A percentile compares a stretch with the other conserved stretches of the same genome.
Conservation (phyloP, 2,797 vertebrate species). For the Danio albolineatus region DNA sequence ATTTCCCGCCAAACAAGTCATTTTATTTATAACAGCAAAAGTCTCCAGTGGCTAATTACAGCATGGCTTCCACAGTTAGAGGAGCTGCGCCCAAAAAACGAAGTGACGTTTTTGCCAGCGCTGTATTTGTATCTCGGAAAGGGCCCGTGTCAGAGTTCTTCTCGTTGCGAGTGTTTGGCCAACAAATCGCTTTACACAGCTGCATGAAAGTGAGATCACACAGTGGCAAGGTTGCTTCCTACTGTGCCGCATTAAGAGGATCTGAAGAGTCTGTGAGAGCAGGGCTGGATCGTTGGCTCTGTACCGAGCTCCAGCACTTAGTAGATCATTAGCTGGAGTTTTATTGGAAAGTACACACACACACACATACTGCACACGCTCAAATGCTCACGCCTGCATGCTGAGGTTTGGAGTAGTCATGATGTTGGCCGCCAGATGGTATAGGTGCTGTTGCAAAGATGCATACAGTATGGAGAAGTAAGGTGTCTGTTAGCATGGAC, state of each 20-base stretch:
- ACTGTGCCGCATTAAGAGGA: constrained; percentile 70
- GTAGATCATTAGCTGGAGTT: constrained; percentile 55
- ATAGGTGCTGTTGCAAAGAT: background rate
- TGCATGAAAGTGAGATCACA: constrained; percentile 75
- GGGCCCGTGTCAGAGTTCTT: constrained; percentile 62
- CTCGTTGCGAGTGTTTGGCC: constrained; percentile 69
- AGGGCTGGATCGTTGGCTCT: constrained; percentile 61
- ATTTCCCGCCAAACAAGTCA: constrained; percentile 72
- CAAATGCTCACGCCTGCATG: constrained; percentile 22
- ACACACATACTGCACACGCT: constrained; percentile 12
- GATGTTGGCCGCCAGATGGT: constrained; percentile 49
- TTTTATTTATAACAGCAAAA: constrained; percentile 70
- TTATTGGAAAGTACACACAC: constrained; percentile 47
- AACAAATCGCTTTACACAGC: constrained; percentile 71
- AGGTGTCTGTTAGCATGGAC: background rate
- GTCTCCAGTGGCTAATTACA: constrained; percentile 75
- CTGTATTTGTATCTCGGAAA: constrained; percentile 61
- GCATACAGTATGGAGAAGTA: background rate
- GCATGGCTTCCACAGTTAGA: constrained; percentile 61
- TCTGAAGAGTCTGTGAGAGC: constrained; percentile 68
- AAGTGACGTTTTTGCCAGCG: constrained; percentile 67
- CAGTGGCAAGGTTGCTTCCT: constrained; percentile 73
- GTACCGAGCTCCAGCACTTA: constrained; percentile 50
- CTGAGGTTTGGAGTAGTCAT: background rate
- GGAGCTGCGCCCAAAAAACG: constrained; percentile 69